Evolutionary conservation across 2,888 invertebrate genomes (phyloP).

Genomic region (Clanis bilineata): DNA sequence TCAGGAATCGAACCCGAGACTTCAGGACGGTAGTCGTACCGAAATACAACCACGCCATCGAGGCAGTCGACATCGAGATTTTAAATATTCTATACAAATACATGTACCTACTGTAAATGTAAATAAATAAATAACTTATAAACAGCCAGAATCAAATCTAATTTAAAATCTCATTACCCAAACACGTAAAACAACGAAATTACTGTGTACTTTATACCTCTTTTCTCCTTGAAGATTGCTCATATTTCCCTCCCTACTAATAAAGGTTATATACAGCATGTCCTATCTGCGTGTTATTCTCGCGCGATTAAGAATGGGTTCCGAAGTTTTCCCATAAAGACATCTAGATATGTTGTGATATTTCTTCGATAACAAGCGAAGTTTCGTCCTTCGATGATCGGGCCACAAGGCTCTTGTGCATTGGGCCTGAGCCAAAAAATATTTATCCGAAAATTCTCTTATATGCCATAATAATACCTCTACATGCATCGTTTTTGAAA

Average conservation of each 20-base stretch:
- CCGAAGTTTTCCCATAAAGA: constrained; percentile 70
- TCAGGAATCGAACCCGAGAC: too few species aligned
- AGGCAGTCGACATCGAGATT: too few species aligned
- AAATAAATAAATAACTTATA: too few species aligned
- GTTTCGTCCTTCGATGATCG: constrained; percentile 58
- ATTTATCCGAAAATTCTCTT: constrained; percentile 26
- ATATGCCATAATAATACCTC: neutral
- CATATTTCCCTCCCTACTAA: too few species aligned
- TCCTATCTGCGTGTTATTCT: constrained; percentile 3
- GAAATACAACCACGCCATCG: too few species aligned
- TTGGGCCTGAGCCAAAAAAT: constrained; percentile 47
- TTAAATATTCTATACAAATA: too few species aligned
- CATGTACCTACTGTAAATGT: too few species aligned
- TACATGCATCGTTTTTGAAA: neutral
- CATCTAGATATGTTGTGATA: constrained; percentile 69
- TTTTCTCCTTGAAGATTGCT: neutral
- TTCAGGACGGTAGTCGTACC: too few species aligned
- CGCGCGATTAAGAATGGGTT: constrained; percentile 36
- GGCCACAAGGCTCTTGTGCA: constrained; percentile 33
- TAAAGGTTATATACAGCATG: neutral
- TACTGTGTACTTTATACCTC: neutral
- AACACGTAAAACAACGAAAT: too few species aligned
- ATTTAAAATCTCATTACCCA: too few species aligned
- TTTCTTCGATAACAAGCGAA: constrained; percentile 76
- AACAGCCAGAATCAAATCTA: too few species aligned